Evolutionary conservation across 2,113 vertebrate genomes (phyloP), one percentile per base, ranked within the genome.

Genomic region (Syrmaticus mikado): DNA sequence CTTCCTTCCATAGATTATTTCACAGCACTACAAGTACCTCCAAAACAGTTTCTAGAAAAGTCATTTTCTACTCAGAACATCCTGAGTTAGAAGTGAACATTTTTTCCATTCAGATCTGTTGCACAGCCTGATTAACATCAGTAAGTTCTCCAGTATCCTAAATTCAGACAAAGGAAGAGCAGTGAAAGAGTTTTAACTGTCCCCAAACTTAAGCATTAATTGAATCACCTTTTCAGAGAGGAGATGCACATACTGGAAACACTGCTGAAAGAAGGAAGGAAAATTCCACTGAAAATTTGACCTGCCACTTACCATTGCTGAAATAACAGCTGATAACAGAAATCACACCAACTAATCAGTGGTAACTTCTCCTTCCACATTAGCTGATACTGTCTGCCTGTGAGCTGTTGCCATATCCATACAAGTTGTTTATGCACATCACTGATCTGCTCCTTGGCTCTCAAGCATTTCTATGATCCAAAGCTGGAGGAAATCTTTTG

Each of bases 221-320:
- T 48, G 53, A 88, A 88, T 81, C 24, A 45, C 67, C 18, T 21
- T 21, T 89, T 94, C 43, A 78, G 77, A 89, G 75, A 75, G 20
- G 41, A 67, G 52, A 68, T 6, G 6, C 8, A 19, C 41, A 43
- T 13, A n/a, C 79, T 95, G 82, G 74, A 87, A 83, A 67, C 2
- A 0, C 52, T 89, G 90, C 88, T 92, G 76, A 58, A 90, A 89
- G 83, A 92, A 91, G 89, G 94, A 93, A 86, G 88, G 89, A 97
- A 97, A 97, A 96, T 93, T 95, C 82, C 61, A 70, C 75, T 62
- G 58, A 89, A 75, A 96, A 95, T 93, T 96, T 92, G 95, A 96
- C 94, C 93, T 93, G 88, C 82, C 77, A 72, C 46, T 97, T 92
- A 78, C 30, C 22, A 38, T 36, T 61, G 50, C 93, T 91, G 90